A percentile compares a stretch with the other conserved stretches of the same genome.
phyloP scores from a whole-genome alignment of 2,113 vertebrate species.

The Athene noctua region DNA sequence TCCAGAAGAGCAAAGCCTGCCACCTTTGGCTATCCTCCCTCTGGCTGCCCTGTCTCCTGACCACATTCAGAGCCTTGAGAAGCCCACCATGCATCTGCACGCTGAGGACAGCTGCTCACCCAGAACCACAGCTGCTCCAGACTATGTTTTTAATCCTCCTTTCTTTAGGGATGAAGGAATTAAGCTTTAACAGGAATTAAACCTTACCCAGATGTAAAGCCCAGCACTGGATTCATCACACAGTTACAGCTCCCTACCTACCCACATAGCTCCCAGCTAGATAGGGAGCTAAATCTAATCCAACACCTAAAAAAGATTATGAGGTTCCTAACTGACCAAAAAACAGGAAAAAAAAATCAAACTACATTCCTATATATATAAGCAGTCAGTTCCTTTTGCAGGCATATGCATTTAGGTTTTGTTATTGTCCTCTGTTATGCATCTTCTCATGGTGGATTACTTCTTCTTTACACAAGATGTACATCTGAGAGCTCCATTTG shows the following conservation, averaged over 20 bases:
- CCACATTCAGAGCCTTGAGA: not conserved
- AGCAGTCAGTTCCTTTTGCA: not conserved
- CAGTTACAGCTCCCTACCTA: not conserved
- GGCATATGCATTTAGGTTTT: not conserved
- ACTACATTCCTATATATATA: not conserved
- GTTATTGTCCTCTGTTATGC: fast-evolving
- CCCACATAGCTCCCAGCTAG: fast-evolving
- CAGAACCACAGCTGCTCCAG: not conserved
- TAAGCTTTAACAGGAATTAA: not conserved
- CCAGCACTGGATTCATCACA: not conserved
- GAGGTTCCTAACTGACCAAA: not conserved
- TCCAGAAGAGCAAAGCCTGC: not conserved
- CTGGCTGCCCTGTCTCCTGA: not conserved
- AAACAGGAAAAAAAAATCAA: not conserved
- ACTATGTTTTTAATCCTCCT: not conserved
- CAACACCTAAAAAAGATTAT: not conserved
- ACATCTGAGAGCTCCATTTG: not conserved
- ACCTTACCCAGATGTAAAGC: not conserved
- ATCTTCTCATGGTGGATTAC: not conserved
- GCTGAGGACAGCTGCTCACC: not conserved
- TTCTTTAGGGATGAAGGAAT: not conserved
- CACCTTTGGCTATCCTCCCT: not conserved
- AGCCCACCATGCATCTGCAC: not conserved
- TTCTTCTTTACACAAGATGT: not conserved
- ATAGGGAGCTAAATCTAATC: not conserved